Evolutionary conservation across 2,113 vertebrate species (phyloP).

Genomic region (Plectropomus leopardus): DNA sequence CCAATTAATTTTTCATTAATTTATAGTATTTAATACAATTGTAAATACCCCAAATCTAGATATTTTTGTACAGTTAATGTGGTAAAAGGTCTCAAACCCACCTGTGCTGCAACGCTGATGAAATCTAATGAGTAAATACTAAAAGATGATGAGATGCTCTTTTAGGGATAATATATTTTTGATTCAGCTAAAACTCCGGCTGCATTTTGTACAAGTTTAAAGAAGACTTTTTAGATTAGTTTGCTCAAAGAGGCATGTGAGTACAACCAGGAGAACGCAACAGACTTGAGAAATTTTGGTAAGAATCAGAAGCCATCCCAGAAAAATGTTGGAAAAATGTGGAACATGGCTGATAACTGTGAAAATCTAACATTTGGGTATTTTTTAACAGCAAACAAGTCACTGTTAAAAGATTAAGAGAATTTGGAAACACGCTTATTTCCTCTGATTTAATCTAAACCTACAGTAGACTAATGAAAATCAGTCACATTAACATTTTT

Average conservation of each 20-base stretch:
- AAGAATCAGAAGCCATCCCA: neutral
- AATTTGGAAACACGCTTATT: neutral
- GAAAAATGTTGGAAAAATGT: slow-evolving; percentile 22
- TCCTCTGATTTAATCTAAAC: slow-evolving; percentile 13
- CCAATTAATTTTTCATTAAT: neutral
- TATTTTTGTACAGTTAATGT: neutral
- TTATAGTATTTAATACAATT: neutral
- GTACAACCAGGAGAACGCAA: neutral
- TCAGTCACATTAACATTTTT: neutral
- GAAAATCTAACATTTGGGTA: slow-evolving; percentile 15
- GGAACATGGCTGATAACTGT: neutral
- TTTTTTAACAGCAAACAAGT: slow-evolving; percentile 29
- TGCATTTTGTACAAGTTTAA: slow-evolving; percentile 3
- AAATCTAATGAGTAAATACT: neutral
- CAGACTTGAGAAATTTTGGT: neutral
- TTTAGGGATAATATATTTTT: neutral
- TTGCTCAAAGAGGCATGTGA: neutral
- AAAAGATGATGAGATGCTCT: neutral
- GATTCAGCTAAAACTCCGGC: neutral
- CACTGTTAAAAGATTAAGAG: neutral
- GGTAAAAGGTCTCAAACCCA: neutral
- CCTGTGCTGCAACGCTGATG: neutral
- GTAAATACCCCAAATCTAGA: neutral
- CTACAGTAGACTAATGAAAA: slow-evolving; percentile 5
- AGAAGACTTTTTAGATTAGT: neutral